These are phyloP conservation scores for Dasyurus viverrinus DNA, from an alignment of 2,113 vertebrate species.

Conservation along the genomic window DNA sequence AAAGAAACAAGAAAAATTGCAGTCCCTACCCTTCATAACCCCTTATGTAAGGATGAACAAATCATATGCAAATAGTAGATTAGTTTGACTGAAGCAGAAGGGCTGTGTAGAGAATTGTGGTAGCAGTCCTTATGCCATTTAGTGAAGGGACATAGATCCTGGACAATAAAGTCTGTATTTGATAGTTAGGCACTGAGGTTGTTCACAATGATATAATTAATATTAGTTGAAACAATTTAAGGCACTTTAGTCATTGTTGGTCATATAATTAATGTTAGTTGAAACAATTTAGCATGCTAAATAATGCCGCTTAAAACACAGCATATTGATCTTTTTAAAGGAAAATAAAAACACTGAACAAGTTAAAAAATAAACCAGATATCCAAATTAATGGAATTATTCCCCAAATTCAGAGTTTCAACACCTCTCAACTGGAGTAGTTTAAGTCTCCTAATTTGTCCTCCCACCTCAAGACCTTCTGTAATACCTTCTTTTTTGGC, in stretches of 20 bases:
- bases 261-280: no score
- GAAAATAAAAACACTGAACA: not conserved
- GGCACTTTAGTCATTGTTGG: no score
- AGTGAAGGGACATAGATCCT: not conserved
- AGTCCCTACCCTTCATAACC: not conserved
- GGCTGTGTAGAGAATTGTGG: not conserved
- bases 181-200: not conserved
- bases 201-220: not conserved
- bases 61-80: not conserved
- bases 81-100: not conserved
- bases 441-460: not conserved
- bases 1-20: not conserved
- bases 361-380: not conserved
- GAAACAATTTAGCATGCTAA: not conserved
- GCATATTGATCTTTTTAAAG: not conserved
- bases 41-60: not conserved
- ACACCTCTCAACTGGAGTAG: not conserved
- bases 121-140: not conserved
- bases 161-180: not conserved
- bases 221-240: not conserved
- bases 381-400: not conserved
- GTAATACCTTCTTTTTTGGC: not conserved
- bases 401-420: not conserved
- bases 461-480: not conserved
- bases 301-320: not conserved